These are phyloP conservation scores for Eunapius fragilis DNA, from an alignment of 37 sponge, comb jelly and placozoan species.

Conservation along the genomic window DNA sequence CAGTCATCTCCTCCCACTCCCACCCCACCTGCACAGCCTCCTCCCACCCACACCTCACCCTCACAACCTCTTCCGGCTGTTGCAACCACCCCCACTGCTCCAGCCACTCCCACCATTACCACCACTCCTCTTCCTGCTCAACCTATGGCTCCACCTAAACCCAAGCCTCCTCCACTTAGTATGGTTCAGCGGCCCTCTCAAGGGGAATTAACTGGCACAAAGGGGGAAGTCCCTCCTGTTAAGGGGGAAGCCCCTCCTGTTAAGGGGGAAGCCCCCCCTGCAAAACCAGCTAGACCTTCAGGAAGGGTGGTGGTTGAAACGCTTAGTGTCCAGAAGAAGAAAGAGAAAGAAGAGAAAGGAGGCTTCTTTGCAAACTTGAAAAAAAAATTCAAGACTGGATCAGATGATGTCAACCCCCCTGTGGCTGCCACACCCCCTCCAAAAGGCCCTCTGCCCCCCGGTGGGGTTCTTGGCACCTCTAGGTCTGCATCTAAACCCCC, in stretches of 20 bases:
- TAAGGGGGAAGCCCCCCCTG: not conserved
- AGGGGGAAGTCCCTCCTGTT: no score
- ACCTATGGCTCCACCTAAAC: not conserved
- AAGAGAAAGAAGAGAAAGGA: conserved; percentile 18
- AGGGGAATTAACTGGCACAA: not conserved
- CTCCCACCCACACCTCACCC: not conserved
- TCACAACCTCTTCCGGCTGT: no score
- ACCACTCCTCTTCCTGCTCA: not conserved
- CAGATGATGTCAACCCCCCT: not conserved
- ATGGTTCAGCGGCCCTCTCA: not conserved
- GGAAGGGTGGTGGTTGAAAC: conserved; percentile 2
- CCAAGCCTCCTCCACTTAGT: not conserved
- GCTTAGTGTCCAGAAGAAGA: conserved; percentile 13
- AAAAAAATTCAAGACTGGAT: conserved; percentile 35
- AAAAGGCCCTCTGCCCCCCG: not conserved
- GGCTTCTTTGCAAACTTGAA: conserved; percentile 61
- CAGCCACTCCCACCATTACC: not conserved
- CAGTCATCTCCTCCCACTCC: not conserved
- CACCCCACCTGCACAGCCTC: not conserved
- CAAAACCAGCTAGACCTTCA: not conserved
- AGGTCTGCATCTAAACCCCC: not conserved
- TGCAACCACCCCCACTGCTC: no score
- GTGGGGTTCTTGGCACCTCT: no score
- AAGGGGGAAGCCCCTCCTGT: not conserved
- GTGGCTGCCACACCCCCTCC: not conserved